phyloP scores from a whole-genome alignment of 1,140 invertebrate genomes.

The Drosophila repletoides region DNA sequence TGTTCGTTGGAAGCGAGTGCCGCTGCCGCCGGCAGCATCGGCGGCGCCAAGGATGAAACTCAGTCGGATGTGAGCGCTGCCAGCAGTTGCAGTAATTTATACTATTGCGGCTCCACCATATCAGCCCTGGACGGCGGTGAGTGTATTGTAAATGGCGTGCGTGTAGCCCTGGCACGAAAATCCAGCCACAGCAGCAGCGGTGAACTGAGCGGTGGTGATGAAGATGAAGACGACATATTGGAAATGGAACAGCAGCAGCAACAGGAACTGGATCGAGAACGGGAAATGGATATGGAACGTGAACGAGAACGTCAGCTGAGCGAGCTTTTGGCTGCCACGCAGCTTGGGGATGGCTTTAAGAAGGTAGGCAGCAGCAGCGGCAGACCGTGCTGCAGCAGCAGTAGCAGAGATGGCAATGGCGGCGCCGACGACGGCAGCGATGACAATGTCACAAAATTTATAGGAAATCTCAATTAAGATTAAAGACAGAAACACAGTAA shows the following conservation, averaged over 20 bases:
- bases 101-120: conserved; percentile 84
- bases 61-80: conserved; percentile 85
- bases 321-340: conserved; percentile 62
- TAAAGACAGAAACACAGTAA: conserved; percentile 8
- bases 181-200: conserved; percentile 85
- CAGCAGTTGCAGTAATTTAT: conserved; percentile 86
- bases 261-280: conserved; percentile 5
- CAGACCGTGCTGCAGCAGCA: conserved; percentile 5
- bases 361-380: conserved; percentile 63
- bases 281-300: conserved; percentile 17
- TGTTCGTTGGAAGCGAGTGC: conserved; percentile 70
- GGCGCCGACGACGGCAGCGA: conserved; percentile 12
- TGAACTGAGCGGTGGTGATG: conserved; percentile 87
- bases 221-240: conserved; percentile 72
- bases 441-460: conserved; percentile 60
- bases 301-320: conserved; percentile 51
- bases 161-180: conserved; percentile 83
- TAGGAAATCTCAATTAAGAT: conserved; percentile 72
- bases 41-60: conserved; percentile 61
- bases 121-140: conserved; percentile 84
- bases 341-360: conserved; percentile 61
- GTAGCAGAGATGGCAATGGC: conserved; percentile 4
- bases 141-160: conserved; percentile 82
- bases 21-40: conserved; percentile 27
- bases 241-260: neutral